These are phyloP conservation scores for Paramisgurnus dabryanus DNA, from an alignment of 2,113 vertebrate genomes.

Conservation along the genomic window DNA sequence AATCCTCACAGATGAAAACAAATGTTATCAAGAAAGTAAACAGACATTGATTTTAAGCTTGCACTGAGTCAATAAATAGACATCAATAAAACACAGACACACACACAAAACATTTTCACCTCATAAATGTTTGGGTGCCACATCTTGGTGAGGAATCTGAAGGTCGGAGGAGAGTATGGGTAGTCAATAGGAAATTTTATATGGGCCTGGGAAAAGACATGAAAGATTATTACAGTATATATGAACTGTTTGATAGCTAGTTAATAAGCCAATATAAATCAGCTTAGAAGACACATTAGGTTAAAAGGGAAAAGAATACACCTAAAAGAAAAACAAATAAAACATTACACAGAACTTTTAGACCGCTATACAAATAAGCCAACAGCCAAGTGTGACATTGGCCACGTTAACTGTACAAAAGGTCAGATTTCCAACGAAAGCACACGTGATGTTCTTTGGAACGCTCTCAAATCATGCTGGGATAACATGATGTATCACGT, in stretches of 20 bases:
- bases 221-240: neutral
- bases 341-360: too few species aligned
- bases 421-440: too few species aligned
- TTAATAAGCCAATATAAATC: slow-evolving; percentile 6
- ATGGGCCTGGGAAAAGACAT: slow-evolving; percentile 81
- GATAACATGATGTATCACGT: too few species aligned
- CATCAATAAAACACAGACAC: neutral
- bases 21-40: neutral
- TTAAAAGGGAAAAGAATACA: slow-evolving; percentile 6
- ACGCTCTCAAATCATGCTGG: too few species aligned
- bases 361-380: too few species aligned
- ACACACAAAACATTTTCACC: slow-evolving; percentile 71
- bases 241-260: neutral
- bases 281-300: slow-evolving; percentile 1
- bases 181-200: slow-evolving; percentile 99
- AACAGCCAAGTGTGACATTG: too few species aligned
- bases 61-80: neutral
- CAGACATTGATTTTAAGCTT: neutral
- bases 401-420: too few species aligned
- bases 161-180: slow-evolving; percentile 96
- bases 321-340: neutral
- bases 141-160: slow-evolving; percentile 99
- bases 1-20: too few species aligned
- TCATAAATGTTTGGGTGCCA: slow-evolving; percentile 99
- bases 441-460: too few species aligned